These are phyloP conservation scores for Sphaerophoria rueppellii DNA, from an alignment of 2,888 invertebrate species.

Conservation along the genomic window DNA sequence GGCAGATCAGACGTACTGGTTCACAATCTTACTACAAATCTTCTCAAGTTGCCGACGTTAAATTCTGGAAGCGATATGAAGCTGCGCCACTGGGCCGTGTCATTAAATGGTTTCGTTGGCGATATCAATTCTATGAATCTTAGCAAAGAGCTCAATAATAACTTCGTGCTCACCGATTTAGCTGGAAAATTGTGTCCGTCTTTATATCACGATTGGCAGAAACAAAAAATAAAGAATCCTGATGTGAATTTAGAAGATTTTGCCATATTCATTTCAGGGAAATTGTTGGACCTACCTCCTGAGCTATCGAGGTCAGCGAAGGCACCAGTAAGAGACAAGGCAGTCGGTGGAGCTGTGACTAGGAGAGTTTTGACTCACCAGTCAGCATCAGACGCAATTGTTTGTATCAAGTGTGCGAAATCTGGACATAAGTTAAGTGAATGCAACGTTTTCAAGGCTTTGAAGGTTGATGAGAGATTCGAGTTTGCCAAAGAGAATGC, in stretches of 20 bases:
- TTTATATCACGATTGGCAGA: conserved; percentile 8
- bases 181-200: background rate
- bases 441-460: conserved; percentile 6
- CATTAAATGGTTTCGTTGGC: conserved; percentile 17
- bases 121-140: conserved; percentile 4
- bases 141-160: conserved; percentile 9
- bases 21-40: background rate
- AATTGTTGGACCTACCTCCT: conserved; percentile 1
- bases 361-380: conserved; percentile 13
- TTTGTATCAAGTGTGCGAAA: background rate
- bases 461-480: too few relatives aligned
- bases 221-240: conserved; percentile 7
- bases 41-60: background rate
- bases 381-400: background rate
- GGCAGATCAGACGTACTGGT: background rate
- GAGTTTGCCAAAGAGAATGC: too few relatives aligned
- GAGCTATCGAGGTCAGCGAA: background rate
- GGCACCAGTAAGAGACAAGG: conserved; percentile 1
- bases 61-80: conserved; percentile 10
- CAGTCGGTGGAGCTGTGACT: background rate
- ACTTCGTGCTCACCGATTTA: background rate
- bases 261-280: background rate
- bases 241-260: conserved; percentile 13
- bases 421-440: background rate
- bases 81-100: conserved; percentile 7